Evolutionary conservation across 2,113 vertebrate species (phyloP).

Genomic region (Toxostoma redivivum): DNA sequence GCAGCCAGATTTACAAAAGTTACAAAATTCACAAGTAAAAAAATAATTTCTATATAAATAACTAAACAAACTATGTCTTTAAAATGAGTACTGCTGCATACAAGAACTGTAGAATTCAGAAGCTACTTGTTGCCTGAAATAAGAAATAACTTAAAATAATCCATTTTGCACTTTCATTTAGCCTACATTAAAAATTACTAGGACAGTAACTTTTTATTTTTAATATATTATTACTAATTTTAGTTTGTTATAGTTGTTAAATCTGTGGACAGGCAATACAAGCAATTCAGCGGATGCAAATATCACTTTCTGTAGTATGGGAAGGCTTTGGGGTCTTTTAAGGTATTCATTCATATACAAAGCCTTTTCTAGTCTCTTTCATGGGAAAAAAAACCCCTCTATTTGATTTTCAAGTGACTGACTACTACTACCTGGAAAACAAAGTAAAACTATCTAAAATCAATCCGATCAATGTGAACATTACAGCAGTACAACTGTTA

Average conservation of each 20-base stretch:
- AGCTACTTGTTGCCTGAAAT: neutral
- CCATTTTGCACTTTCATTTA: neutral
- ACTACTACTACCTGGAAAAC: neutral
- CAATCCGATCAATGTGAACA: neutral
- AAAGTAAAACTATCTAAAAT: neutral
- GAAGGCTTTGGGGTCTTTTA: neutral
- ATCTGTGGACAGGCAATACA: neutral
- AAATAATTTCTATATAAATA: neutral
- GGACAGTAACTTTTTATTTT: neutral
- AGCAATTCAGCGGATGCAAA: neutral
- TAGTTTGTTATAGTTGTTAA: neutral
- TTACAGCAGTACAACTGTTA: neutral
- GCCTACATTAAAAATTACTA: neutral
- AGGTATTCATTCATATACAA: neutral
- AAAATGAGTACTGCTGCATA: neutral
- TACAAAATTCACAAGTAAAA: neutral
- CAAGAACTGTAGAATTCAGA: neutral
- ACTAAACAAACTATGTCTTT: neutral
- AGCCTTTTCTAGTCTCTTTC: neutral
- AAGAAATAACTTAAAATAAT: neutral
- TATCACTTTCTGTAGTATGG: neutral
- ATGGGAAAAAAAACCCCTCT: fast-evolving
- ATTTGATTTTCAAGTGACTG: neutral
- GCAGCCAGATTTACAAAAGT: neutral
- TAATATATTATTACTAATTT: neutral